These are phyloP conservation scores for Empidonax alnorum DNA, from an alignment of 2,113 vertebrate species.

Conservation along the genomic window DNA sequence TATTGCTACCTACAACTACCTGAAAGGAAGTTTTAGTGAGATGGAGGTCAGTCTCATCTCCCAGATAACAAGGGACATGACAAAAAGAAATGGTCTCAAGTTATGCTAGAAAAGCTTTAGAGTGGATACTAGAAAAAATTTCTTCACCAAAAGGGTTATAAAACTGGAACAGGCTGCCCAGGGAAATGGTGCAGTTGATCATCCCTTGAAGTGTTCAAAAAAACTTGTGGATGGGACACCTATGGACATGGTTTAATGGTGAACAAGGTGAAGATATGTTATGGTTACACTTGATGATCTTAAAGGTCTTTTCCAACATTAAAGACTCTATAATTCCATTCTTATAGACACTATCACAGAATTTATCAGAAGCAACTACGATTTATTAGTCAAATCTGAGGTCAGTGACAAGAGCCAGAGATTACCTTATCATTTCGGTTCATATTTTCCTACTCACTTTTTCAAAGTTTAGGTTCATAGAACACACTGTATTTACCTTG, in stretches of 20 bases:
- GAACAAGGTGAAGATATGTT: fast-evolving
- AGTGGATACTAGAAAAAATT: background rate
- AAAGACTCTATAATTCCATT: background rate
- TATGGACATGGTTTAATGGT: background rate
- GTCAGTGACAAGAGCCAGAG: background rate
- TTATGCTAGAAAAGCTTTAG: background rate
- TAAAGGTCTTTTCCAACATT: background rate
- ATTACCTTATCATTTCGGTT: background rate
- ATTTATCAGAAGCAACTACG: background rate
- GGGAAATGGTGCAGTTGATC: background rate
- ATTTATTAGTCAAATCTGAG: background rate
- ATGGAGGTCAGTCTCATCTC: background rate
- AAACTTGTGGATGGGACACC: background rate
- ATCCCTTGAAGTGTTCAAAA: background rate
- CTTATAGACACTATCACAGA: background rate
- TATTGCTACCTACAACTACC: background rate
- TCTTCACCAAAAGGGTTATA: background rate
- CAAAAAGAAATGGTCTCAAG: background rate
- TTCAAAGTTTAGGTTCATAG: background rate
- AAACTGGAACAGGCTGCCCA: background rate
- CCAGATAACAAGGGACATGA: background rate
- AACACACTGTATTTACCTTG: background rate
- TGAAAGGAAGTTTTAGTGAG: background rate
- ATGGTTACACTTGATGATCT: background rate
- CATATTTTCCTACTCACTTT: background rate